A percentile compares a stretch with the other conserved stretches of the same genome.
phyloP scores from a whole-genome alignment of 2,888 invertebrate species.

The Mycogona germanica region DNA sequence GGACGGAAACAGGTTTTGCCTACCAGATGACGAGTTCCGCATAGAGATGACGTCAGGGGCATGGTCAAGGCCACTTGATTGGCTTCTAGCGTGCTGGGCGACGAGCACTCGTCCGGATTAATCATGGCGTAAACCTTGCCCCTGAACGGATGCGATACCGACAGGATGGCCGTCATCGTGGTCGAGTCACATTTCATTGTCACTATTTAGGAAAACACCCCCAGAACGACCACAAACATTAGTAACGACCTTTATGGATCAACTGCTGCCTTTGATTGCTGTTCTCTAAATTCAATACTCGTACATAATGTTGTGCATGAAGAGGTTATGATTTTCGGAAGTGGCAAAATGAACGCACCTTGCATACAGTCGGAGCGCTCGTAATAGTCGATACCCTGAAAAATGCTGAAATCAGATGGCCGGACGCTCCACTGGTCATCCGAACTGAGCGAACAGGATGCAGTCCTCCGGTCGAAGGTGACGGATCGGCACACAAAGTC shows the following conservation, averaged over 20 bases:
- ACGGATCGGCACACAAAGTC: constrained; percentile 16
- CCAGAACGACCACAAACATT: background rate
- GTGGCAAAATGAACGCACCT: constrained; percentile 10
- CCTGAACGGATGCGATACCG: constrained; percentile 22
- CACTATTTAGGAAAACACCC: constrained; percentile 20
- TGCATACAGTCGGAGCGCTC: constrained; percentile 16
- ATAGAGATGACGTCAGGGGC: constrained; percentile 23
- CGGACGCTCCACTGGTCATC: constrained; percentile 15
- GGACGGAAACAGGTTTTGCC: too few relatives aligned
- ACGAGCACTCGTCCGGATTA: constrained; percentile 23
- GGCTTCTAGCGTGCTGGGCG: constrained; percentile 17
- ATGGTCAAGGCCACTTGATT: constrained; percentile 22
- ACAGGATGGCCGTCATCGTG: constrained; percentile 25
- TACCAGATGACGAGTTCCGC: constrained; percentile 24
- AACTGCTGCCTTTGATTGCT: background rate
- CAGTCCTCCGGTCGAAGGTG: constrained; percentile 1
- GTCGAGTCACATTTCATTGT: constrained; percentile 24
- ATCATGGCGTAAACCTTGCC: constrained; percentile 24
- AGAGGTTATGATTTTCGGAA: background rate
- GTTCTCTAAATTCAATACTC: background rate
- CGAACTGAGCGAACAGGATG: constrained; percentile 13
- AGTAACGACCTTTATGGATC: too few relatives aligned
- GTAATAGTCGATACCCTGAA: constrained; percentile 10
- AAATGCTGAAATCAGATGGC: background rate
- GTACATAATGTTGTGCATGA: background rate